Evolutionary conservation across 2,888 invertebrate species (phyloP).

Genomic region (Pelosia muscerda): DNA sequence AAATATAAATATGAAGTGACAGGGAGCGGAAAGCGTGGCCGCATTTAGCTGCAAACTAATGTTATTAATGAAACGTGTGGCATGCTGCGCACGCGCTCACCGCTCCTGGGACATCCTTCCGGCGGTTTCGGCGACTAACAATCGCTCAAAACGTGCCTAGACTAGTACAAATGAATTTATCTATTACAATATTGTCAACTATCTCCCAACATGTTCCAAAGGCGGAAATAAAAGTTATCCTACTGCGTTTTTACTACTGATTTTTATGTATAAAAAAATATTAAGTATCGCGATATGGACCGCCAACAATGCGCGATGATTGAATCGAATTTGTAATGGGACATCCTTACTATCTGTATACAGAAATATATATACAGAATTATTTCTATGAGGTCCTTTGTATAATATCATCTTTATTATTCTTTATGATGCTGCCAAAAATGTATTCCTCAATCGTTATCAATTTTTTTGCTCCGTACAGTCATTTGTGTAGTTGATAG

Average conservation of each 20-base stretch:
- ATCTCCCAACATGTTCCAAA: slow-evolving; percentile 29
- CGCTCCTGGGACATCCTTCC: slow-evolving; percentile 74
- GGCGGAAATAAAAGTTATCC: slow-evolving; percentile 41
- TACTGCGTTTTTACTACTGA: slow-evolving; percentile 1
- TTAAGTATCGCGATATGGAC: not conserved
- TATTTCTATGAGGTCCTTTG: too few species aligned
- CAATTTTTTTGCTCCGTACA: too few species aligned
- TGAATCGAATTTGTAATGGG: too few species aligned
- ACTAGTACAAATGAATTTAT: slow-evolving; percentile 43
- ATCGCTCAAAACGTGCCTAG: slow-evolving; percentile 65
- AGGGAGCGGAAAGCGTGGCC: slow-evolving; percentile 15
- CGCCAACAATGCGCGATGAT: too few species aligned
- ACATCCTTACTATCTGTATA: too few species aligned
- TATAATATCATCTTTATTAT: too few species aligned
- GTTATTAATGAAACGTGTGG: slow-evolving; percentile 34
- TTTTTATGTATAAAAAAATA: not conserved
- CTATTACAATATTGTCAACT: slow-evolving; percentile 31
- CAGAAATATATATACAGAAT: too few species aligned
- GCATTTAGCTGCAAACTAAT: slow-evolving; percentile 35
- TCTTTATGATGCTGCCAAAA: too few species aligned
- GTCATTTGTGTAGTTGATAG: too few species aligned
- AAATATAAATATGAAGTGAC: slow-evolving; percentile 9
- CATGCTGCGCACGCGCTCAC: slow-evolving; percentile 60
- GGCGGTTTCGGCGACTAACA: slow-evolving; percentile 67
- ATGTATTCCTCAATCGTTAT: too few species aligned